phyloP scores from a whole-genome alignment of 2,113 vertebrate genomes.

The Notarius lentiginosus region DNA sequence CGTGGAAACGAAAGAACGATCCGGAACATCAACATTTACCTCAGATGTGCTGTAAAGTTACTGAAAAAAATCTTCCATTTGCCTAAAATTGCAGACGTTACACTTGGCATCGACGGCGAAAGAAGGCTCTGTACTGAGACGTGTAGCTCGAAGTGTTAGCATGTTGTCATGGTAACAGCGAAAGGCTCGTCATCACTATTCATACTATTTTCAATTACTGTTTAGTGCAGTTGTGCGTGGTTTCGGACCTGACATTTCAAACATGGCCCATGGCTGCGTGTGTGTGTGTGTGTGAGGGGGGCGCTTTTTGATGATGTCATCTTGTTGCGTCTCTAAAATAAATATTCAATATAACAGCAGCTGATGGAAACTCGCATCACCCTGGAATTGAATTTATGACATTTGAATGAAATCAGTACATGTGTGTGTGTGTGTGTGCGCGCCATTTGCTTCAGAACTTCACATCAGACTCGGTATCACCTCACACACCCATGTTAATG shows the following conservation, averaged over 20 bases:
- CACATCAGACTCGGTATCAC: background rate
- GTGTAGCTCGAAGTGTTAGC: background rate
- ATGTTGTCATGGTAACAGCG: background rate
- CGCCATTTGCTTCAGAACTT: background rate
- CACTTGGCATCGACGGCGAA: background rate
- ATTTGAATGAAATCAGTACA: background rate
- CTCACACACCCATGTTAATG: background rate
- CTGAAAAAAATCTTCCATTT: background rate
- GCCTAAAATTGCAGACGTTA: background rate
- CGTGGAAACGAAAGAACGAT: background rate
- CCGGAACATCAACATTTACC: background rate
- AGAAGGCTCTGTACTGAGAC: background rate
- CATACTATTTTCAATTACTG: background rate
- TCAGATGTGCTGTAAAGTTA: background rate
- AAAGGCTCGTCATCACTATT: background rate
- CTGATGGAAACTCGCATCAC: background rate
- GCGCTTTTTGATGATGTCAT: slow-evolving; percentile 1
- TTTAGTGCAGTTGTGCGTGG: background rate
- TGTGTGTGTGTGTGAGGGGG: background rate
- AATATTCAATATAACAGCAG: background rate
- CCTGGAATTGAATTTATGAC: background rate
- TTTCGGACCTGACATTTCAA: background rate
- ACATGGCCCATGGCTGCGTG: background rate
- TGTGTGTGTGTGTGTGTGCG: background rate
- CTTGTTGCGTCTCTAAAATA: background rate